Base-by-base conservation (phyloP, 2,797 vertebrate species). In the Sebastes steindachneri region DNA sequence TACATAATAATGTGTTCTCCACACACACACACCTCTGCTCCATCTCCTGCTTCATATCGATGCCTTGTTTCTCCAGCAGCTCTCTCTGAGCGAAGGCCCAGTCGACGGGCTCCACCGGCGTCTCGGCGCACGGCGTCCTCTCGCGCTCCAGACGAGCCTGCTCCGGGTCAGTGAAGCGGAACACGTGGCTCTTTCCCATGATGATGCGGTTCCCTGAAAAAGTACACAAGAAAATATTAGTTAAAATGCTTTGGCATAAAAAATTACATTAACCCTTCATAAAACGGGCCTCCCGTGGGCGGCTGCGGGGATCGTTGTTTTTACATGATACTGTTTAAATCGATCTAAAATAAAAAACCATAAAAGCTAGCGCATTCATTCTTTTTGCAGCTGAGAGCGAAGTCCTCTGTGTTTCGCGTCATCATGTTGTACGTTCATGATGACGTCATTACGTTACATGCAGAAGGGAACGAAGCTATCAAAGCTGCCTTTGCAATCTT, bases 41-140 rank as follows among this genome's bases (percentile, higher is more conserved):
- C 98, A 99, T 99, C 93, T 99, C 98, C 94, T 98, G 98, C 93
- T 99, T 99, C 98, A 99, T 99, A 94, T 99, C 98, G 0, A 99
- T 99, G 91, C 98, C 98, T 89, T 99, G 98, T 88, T 99, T 99
- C 93, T 99, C 98, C 89, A 99, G 96, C 79, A 99, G 94, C 90
- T 99, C 98, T 1, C 98, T 95, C 91, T 99, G 98, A 71, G 98
- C 98, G 0, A 99, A 99, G 11, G 98, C 98, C 98, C 98, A 99
- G 94, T 99, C 98, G 35, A 99, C 98, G 0, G 98, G 97, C 86
- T 99, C 98, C 0, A 96, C 96, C 0, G 98, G 98, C 0, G 98
- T 99, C 93, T 99, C 98, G 0, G 98, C 97, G 0, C 98, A 99
- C 0, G 98, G 98, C 0, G 98, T 99, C 75, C 97, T 95, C 91